Percentiles rank a stretch among this genome's conserved stretches.
Conservation (phyloP, 1,140 invertebrate genomes). For the Drosophila murphyi region DNA sequence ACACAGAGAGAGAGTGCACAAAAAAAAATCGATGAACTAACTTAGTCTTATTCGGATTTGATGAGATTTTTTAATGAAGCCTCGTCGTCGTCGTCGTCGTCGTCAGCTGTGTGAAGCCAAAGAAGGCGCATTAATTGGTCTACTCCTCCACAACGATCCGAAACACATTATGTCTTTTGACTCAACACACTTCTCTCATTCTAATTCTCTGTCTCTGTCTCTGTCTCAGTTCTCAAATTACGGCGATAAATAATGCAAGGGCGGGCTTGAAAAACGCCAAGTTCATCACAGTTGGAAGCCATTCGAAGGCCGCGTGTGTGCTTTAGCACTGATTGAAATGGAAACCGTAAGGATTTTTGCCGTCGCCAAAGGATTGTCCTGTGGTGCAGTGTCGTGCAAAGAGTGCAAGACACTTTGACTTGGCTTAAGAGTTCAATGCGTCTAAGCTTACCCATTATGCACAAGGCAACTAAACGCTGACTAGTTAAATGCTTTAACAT, state of each 20-base stretch:
- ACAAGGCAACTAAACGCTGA: not conserved
- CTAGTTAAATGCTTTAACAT: not conserved
- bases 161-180: not conserved
- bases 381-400: not conserved
- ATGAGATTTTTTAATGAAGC: conserved; percentile 75
- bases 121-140: conserved; percentile 65
- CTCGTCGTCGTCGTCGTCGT: conserved; percentile 5
- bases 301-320: conserved; percentile 27
- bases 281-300: conserved; percentile 70
- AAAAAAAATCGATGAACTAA: conserved; percentile 10
- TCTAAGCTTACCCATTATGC: conserved; percentile 48
- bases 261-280: conserved; percentile 47
- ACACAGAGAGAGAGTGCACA: conserved; percentile 36
- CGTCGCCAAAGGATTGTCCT: conserved; percentile 21
- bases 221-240: conserved; percentile 30
- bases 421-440: conserved; percentile 76
- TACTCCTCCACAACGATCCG: conserved; percentile 10
- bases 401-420: conserved; percentile 54
- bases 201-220: conserved; percentile 14
- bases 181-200: conserved; percentile 12
- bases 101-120: conserved; percentile 38
- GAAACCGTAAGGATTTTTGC: conserved; percentile 60
- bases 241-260: conserved; percentile 39
- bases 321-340: conserved; percentile 70
- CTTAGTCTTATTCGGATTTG: conserved; percentile 54